Conservation (phyloP, 2,888 invertebrate genomes). For the Lypha dubia region DNA sequence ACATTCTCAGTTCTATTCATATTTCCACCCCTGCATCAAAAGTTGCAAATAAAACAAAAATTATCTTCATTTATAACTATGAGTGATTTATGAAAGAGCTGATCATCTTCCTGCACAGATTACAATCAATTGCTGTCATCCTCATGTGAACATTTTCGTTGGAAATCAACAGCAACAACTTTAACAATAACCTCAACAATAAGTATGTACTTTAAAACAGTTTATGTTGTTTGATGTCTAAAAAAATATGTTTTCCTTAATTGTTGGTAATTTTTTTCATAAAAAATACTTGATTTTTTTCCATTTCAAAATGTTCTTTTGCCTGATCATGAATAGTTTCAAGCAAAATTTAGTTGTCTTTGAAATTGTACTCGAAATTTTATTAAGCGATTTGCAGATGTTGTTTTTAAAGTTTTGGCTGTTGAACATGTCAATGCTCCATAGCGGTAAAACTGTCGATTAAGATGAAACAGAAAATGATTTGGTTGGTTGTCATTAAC, state of each 20-base stretch:
- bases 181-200: conserved; percentile 7
- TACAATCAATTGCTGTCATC: conserved; percentile 61
- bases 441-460: conserved; percentile 68
- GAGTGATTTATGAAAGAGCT: conserved; percentile 32
- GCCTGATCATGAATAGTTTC: conserved; percentile 36
- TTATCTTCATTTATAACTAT: neutral
- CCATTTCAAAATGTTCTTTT: conserved; percentile 22
- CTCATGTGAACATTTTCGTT: conserved; percentile 48
- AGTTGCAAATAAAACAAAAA: neutral
- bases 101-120: conserved; percentile 53
- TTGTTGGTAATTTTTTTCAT: conserved; percentile 27
- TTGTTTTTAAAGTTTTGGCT: conserved; percentile 46
- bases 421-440: conserved; percentile 72
- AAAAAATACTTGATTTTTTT: neutral
- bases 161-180: conserved; percentile 24
- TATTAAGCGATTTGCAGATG: conserved; percentile 17
- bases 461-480: conserved; percentile 47
- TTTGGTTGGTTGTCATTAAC: conserved; percentile 70
- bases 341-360: conserved; percentile 40
- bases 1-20: no score
- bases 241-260: conserved; percentile 25
- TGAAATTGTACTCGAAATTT: neutral
- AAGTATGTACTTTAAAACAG: conserved; percentile 28
- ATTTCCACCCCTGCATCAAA: neutral
- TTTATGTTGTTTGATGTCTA: conserved; percentile 1